These are phyloP conservation scores for Australoheros facetus DNA, from an alignment of 2,797 vertebrate species.

Conservation along the genomic window DNA sequence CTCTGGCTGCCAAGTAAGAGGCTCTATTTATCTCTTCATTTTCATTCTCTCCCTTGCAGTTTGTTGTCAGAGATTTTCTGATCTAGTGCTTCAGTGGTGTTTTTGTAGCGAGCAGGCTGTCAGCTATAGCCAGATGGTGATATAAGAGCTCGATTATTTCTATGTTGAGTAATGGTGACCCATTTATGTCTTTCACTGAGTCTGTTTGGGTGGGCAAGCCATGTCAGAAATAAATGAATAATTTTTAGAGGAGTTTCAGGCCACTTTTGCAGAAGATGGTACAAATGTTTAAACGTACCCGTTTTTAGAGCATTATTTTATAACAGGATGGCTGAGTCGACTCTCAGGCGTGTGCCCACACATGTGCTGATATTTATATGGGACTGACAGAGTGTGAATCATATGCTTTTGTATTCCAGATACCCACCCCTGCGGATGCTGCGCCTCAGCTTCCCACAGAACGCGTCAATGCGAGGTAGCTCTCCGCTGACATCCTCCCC, in stretches of 20 bases:
- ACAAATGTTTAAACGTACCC: not conserved
- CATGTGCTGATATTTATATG: slow-evolving; percentile 9
- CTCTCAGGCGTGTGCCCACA: slow-evolving; percentile 9
- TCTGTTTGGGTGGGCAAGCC: slow-evolving; percentile 13
- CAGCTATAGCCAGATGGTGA: slow-evolving; percentile 40
- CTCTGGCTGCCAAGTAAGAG: not conserved
- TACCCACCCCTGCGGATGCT: slow-evolving; percentile 88
- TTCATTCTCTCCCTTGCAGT: slow-evolving; percentile 5
- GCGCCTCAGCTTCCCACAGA: slow-evolving; percentile 89
- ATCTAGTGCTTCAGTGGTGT: slow-evolving; percentile 14
- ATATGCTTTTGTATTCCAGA: not conserved
- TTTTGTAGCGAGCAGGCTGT: slow-evolving; percentile 21
- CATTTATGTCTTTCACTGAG: slow-evolving; percentile 23
- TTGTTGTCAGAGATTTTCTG: slow-evolving; percentile 30
- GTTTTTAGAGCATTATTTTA: not conserved
- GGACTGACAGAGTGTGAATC: slow-evolving; percentile 20
- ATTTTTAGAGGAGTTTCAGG: not conserved
- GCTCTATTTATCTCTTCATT: slow-evolving; percentile 15
- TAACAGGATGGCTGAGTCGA: not conserved
- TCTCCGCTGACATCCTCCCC: slow-evolving; percentile 83
- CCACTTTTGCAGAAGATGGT: not conserved
- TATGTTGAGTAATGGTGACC: slow-evolving; percentile 44
- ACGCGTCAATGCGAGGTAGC: slow-evolving; percentile 86
- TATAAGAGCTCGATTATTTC: slow-evolving; percentile 33
- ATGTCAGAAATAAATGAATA: not conserved